A percentile compares a stretch with the other conserved stretches of the same genome.
phyloP scores from a whole-genome alignment of 2,888 invertebrate genomes.

The Meteorus cinctellus region DNA sequence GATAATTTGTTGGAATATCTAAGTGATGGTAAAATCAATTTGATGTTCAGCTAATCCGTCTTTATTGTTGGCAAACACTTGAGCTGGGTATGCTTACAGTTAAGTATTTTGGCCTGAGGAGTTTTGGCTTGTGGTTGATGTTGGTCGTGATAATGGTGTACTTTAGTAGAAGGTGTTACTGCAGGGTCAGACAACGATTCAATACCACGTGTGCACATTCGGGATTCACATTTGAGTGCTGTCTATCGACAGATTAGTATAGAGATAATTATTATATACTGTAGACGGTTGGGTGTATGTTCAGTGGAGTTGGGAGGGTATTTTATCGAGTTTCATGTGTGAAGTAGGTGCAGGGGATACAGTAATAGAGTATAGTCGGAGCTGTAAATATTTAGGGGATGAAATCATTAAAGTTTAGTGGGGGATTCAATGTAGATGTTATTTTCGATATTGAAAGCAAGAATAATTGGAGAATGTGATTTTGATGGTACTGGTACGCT shows the following conservation, averaged over 20 bases:
- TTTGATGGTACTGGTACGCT: no score
- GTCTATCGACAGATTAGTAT: conserved; percentile 1
- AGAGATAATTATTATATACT: not conserved
- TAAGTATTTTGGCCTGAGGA: not conserved
- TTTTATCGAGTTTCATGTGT: not conserved
- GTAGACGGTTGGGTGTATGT: not conserved
- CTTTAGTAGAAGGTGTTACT: conserved; percentile 32
- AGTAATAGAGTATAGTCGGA: no score
- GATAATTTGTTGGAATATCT: not conserved
- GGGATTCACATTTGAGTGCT: not conserved
- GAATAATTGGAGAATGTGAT: no score
- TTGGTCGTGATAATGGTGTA: conserved; percentile 25
- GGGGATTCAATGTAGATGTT: no score
- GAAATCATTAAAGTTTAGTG: no score
- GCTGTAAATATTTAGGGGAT: no score
- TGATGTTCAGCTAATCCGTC: not conserved
- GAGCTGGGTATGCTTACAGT: conserved; percentile 9
- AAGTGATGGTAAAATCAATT: not conserved
- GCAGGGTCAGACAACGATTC: conserved; percentile 29
- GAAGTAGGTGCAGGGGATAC: not conserved
- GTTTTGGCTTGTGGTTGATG: not conserved
- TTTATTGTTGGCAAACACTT: conserved; percentile 18
- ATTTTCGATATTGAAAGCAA: no score
- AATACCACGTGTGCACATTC: conserved; percentile 3
- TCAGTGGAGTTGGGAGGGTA: not conserved